Evolutionary conservation across 1,140 invertebrate genomes (phyloP).

Genomic region (Drosophila repletoides): DNA sequence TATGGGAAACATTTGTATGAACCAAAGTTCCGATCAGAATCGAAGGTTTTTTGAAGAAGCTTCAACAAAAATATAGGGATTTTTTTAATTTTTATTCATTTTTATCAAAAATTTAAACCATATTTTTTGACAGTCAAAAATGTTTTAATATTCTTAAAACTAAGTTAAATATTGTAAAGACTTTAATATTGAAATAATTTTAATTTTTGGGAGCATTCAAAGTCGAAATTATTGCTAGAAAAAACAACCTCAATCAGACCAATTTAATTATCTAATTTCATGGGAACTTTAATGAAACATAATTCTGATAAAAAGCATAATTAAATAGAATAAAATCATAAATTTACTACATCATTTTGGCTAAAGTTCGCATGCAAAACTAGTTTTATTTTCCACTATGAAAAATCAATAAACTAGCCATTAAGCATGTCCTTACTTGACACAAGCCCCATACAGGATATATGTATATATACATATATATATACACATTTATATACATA

Average conservation of each 20-base stretch:
- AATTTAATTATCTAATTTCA: too few species aligned
- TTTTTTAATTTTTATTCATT: neutral
- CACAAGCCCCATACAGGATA: neutral
- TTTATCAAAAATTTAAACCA: neutral
- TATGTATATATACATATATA: neutral
- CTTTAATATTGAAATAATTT: too few species aligned
- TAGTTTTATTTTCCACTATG: neutral
- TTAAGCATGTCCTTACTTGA: conserved; percentile 20
- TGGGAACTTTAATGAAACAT: conserved; percentile 8
- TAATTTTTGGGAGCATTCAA: too few species aligned
- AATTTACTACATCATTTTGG: conserved; percentile 27
- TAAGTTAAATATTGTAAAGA: too few species aligned
- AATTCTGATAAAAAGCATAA: conserved; percentile 19
- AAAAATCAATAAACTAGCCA: conserved; percentile 46
- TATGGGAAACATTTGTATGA: too few species aligned
- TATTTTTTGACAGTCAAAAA: too few species aligned
- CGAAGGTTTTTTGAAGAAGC: too few species aligned
- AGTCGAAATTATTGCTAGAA: too few species aligned
- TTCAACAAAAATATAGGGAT: too few species aligned
- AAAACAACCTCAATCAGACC: too few species aligned
- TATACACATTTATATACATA: neutral
- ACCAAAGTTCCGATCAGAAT: too few species aligned
- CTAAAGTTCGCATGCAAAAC: neutral
- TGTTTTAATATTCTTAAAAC: too few species aligned
- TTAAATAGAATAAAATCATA: conserved; percentile 45